phyloP scores from a whole-genome alignment of 2,888 invertebrate species.

The Parnassius orleans region DNA sequence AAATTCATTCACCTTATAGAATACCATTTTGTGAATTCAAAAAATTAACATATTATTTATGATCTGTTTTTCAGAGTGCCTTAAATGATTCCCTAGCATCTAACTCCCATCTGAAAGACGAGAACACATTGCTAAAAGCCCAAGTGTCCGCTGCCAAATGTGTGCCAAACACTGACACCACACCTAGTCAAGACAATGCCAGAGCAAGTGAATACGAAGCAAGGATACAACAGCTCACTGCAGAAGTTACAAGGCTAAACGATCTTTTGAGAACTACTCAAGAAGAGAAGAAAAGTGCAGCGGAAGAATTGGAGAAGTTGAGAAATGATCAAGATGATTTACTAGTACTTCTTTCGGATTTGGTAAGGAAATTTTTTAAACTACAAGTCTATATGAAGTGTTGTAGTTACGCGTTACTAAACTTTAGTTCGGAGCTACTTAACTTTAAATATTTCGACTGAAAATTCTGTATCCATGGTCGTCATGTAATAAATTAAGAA shows the following conservation, averaged over 20 bases:
- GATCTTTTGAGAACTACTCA: slow-evolving; percentile 39
- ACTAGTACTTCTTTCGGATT: slow-evolving; percentile 93
- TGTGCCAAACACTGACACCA: slow-evolving; percentile 3
- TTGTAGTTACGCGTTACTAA: too few species aligned
- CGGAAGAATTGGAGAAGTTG: slow-evolving; percentile 82
- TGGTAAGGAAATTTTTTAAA: slow-evolving; percentile 73
- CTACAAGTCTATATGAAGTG: too few species aligned
- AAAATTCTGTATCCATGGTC: too few species aligned
- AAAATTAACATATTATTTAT: too few species aligned
- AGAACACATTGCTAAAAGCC: slow-evolving; percentile 92
- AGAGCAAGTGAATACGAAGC: slow-evolving; percentile 37
- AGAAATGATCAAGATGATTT: slow-evolving; percentile 97
- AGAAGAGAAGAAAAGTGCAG: slow-evolving; percentile 39
- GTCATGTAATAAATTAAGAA: too few species aligned
- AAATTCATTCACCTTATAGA: too few species aligned
- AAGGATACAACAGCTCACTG: slow-evolving; percentile 41
- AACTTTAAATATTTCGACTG: too few species aligned
- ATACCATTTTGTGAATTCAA: too few species aligned
- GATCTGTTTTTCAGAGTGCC: slow-evolving; percentile 46
- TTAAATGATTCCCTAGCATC: slow-evolving; percentile 85
- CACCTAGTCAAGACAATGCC: slow-evolving; percentile 32
- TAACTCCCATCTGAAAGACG: slow-evolving; percentile 89
- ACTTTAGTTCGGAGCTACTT: too few species aligned
- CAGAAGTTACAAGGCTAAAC: slow-evolving; percentile 42
- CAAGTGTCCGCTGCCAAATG: slow-evolving; percentile 77